Evolutionary conservation across 2,797 vertebrate genomes (phyloP).

Genomic region (Silurus lanzhouensis): DNA sequence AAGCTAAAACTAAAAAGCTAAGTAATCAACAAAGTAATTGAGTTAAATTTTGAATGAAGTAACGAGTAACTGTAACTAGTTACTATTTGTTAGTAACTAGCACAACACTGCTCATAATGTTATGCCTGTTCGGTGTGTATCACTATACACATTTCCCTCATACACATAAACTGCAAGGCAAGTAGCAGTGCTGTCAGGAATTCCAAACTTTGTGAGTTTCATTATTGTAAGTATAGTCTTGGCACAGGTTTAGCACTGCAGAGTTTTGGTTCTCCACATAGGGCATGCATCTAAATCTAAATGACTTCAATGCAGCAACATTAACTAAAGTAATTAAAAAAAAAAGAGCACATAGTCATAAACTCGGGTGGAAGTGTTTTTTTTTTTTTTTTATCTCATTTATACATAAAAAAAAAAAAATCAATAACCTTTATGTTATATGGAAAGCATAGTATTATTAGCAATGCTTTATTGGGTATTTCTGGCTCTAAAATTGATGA

Average conservation of each 20-base stretch:
- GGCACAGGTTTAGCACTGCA: background rate
- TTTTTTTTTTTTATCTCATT: background rate
- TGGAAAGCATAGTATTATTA: background rate
- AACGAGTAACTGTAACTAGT: too few species aligned
- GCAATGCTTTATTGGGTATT: background rate
- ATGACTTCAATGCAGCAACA: background rate
- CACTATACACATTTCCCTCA: too few species aligned
- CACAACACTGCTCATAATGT: too few species aligned
- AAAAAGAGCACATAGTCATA: background rate
- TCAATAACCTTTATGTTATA: background rate
- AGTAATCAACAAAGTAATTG: too few species aligned
- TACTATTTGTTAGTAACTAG: too few species aligned
- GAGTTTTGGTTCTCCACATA: background rate
- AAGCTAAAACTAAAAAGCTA: too few species aligned
- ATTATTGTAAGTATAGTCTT: constrained; percentile 32
- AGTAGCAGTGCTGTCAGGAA: background rate
- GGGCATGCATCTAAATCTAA: background rate
- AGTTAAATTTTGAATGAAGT: too few species aligned
- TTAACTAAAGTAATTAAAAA: background rate
- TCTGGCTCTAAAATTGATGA: background rate
- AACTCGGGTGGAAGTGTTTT: background rate
- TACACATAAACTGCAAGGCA: background rate
- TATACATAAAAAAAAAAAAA: background rate
- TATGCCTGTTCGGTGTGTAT: too few species aligned
- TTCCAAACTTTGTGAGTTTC: background rate